Percentiles rank a stretch among this genome's conserved stretches.
phyloP scores from a whole-genome alignment of 1,140 invertebrate genomes.

The Drosophila mojavensis region DNA sequence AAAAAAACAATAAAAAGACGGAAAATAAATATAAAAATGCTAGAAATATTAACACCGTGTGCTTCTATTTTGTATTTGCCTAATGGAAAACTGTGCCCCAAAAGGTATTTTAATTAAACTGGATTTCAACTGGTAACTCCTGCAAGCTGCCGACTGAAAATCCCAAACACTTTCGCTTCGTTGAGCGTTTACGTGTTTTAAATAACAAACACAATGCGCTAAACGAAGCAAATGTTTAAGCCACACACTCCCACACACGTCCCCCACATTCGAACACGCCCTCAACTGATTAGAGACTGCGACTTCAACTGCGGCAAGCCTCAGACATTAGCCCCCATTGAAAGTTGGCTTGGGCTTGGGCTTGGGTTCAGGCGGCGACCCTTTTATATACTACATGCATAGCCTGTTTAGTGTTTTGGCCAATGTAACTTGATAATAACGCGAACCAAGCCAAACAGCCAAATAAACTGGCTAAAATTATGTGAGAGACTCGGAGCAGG shows the following conservation, averaged over 20 bases:
- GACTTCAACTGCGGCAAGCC: conserved; percentile 30
- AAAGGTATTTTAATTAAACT: conserved; percentile 42
- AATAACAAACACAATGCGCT: conserved; percentile 45
- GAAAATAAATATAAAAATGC: conserved; percentile 55
- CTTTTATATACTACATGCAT: conserved; percentile 46
- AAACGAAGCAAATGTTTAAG: conserved; percentile 36
- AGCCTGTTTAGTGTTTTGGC: conserved; percentile 58
- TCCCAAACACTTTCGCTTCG: conserved; percentile 25
- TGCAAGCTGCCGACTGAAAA: not conserved
- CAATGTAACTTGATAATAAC: conserved; percentile 74
- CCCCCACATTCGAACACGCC: not conserved
- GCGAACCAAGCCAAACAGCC: conserved; percentile 43
- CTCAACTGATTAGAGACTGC: not conserved
- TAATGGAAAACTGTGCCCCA: conserved; percentile 29
- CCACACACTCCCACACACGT: conserved; percentile 2
- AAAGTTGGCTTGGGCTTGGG: conserved; percentile 15
- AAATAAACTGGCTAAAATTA: conserved; percentile 74
- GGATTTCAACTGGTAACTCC: conserved; percentile 14
- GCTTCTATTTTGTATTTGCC: conserved; percentile 29
- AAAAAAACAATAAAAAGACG: conserved; percentile 73
- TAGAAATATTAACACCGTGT: conserved; percentile 74
- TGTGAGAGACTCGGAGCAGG: conserved; percentile 40
- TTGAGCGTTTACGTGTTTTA: conserved; percentile 46
- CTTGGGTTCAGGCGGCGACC: conserved; percentile 55
- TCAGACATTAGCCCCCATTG: conserved; percentile 57